Evolutionary conservation across 2,113 vertebrate species (phyloP).

Genomic region (Urocitellus parryii): DNA sequence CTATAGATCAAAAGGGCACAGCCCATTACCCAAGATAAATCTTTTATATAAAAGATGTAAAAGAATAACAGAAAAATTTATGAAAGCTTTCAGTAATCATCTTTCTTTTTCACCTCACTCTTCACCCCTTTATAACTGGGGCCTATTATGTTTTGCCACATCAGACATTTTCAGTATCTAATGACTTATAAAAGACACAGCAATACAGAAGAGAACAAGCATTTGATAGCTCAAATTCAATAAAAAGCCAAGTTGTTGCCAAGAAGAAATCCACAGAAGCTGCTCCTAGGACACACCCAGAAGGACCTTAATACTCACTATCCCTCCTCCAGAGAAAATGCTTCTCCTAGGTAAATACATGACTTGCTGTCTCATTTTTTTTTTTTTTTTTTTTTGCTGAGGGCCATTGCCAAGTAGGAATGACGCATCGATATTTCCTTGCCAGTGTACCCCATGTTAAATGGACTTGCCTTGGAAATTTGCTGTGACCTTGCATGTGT

Average conservation of each 20-base stretch:
- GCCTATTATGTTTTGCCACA: background rate
- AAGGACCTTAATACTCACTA: background rate
- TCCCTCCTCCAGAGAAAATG: background rate
- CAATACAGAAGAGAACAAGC: background rate
- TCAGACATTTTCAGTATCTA: background rate
- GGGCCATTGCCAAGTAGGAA: too few species aligned
- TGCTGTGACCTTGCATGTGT: too few species aligned
- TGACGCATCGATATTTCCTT: too few species aligned
- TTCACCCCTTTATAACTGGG: background rate
- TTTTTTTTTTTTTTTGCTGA: background rate
- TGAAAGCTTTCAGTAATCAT: constrained; percentile 20
- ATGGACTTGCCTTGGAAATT: too few species aligned
- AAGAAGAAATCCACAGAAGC: background rate
- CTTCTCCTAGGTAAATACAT: background rate
- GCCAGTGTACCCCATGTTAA: too few species aligned
- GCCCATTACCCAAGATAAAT: background rate
- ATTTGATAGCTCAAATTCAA: background rate
- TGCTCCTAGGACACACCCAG: background rate
- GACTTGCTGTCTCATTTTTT: background rate
- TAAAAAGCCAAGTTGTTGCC: constrained; percentile 21
- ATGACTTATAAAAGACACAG: background rate
- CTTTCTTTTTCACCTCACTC: background rate
- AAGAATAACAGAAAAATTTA: constrained; percentile 2
- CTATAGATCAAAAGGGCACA: background rate
- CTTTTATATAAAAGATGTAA: background rate